Evolutionary conservation across 1,140 invertebrate genomes (phyloP), one percentile per base, ranked within the genome.

Genomic region (Trissolcus basalis): DNA sequence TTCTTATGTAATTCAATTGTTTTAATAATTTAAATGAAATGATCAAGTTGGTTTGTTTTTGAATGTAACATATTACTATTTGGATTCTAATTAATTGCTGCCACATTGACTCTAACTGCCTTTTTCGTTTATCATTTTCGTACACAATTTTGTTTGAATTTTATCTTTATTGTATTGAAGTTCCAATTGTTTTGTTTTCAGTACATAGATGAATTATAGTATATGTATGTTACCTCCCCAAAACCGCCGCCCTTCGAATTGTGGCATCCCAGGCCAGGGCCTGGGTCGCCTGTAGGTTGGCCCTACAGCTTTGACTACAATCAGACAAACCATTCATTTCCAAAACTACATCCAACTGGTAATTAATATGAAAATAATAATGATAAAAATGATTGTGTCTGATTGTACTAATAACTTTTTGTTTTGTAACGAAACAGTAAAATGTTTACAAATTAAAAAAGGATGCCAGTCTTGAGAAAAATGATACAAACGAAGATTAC

Each of bases 231-330:
- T 70, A 70, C 67, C 67, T 70, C 67, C 67, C 67, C 67, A 70
- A 61, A 61, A 70, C 16, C 67, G 67, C 44, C 67, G 56, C 56
- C 67, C 67, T 61, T 70, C 67, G 55, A 47, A 55, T 55, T 43
- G 56, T 36, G 67, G 67, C 49, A 61, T 56, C 56, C 67, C 67
- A 70, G 67, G 67, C 67, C 67, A 70, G 50, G 67, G 67, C 67
- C 67, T 70, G 67, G 67, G 67, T 50, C 67, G 67, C 67, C 67
- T 70, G 67, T 50, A 70, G 67, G 44, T 61, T 70, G 58, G 67
- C 50, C 67, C 19, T 27, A 27, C 58, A 45, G 67, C 67, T 70
- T 59, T 70, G 67, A 61, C 67, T 70, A 70, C 58, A 70, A 70
- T 61, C 51, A 70, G 50, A 70, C 67, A 55, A 61, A 39, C 53